Percentiles rank a stretch among this genome's conserved stretches.
Evolutionary conservation across 2,797 vertebrate genomes (phyloP).

Genomic region (Thamnophis elegans): DNA sequence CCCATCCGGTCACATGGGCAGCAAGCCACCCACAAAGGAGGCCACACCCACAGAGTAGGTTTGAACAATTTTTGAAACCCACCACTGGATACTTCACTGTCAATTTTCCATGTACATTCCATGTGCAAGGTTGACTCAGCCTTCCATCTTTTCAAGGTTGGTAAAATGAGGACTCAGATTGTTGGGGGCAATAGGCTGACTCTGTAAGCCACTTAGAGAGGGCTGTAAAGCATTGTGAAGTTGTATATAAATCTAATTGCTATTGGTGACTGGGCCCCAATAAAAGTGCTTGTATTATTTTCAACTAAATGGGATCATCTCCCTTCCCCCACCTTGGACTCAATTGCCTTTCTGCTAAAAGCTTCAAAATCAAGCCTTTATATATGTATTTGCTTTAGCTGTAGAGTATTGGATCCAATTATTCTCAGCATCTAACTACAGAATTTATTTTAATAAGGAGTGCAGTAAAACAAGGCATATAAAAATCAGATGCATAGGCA

Average conservation of each 20-base stretch:
- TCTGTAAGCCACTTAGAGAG: too few species aligned
- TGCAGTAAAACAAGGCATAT: conserved; percentile 76
- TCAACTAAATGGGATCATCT: conserved; percentile 36
- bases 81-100: conserved; percentile 49
- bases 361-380: conserved; percentile 62
- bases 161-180: too few species aligned
- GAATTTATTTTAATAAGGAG: conserved; percentile 82
- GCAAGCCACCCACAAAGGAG: too few species aligned
- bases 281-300: conserved; percentile 23
- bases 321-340: conserved; percentile 13
- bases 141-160: too few species aligned
- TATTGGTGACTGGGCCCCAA: conserved; percentile 8
- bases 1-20: too few species aligned
- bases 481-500: conserved; percentile 81
- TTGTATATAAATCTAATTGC: too few species aligned
- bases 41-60: too few species aligned
- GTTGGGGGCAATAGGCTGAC: too few species aligned
- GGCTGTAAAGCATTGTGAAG: too few species aligned
- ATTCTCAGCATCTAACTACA: conserved; percentile 73
- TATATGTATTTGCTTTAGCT: conserved; percentile 63
- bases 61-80: too few species aligned
- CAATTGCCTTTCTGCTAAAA: conserved; percentile 61
- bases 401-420: conserved; percentile 78
- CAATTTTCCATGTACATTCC: conserved; percentile 16
- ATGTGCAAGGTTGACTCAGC: too few species aligned